These are phyloP conservation scores for Platichthys stellatus DNA, from an alignment of 2,113 vertebrate genomes.

Conservation along the genomic window DNA sequence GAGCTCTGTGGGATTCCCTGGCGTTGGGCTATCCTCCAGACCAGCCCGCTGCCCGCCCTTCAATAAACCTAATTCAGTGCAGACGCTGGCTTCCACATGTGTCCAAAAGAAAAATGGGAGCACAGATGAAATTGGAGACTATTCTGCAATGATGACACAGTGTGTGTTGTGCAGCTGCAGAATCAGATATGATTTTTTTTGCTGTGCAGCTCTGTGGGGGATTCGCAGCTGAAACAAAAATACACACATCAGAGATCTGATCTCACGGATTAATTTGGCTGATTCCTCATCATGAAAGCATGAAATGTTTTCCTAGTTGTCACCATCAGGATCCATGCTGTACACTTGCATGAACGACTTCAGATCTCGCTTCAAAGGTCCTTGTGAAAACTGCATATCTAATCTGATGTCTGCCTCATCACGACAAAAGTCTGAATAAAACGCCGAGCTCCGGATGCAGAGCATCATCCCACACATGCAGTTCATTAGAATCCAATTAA, in stretches of 20 bases:
- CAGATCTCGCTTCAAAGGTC: slow-evolving; percentile 45
- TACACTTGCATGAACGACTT: slow-evolving; percentile 24
- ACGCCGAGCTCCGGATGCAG: slow-evolving; percentile 14
- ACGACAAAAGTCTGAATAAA: slow-evolving; percentile 51
- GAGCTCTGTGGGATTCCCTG: slow-evolving; percentile 74
- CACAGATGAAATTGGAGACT: slow-evolving; percentile 29
- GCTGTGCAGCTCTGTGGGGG: not conserved
- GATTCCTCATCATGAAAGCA: slow-evolving; percentile 41
- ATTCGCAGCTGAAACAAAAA: slow-evolving; percentile 23
- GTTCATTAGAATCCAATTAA: slow-evolving; percentile 71
- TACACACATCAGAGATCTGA: slow-evolving; percentile 26
- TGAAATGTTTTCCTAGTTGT: slow-evolving; percentile 47
- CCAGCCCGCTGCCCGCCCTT: slow-evolving; percentile 26
- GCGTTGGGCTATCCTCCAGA: slow-evolving; percentile 56
- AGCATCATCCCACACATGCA: slow-evolving; percentile 61
- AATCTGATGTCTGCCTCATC: slow-evolving; percentile 51
- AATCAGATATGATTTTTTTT: slow-evolving; percentile 15
- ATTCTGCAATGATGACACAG: slow-evolving; percentile 17
- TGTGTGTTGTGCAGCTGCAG: slow-evolving; percentile 20
- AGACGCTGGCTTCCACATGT: slow-evolving; percentile 9
- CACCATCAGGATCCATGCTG: slow-evolving; percentile 7
- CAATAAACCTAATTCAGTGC: slow-evolving; percentile 40
- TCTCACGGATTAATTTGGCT: slow-evolving; percentile 48
- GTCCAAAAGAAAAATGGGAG: slow-evolving; percentile 16
- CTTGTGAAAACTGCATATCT: slow-evolving; percentile 48